Evolutionary conservation across 2,888 invertebrate genomes (phyloP).

Genomic region (Agrotis ipsilon): DNA sequence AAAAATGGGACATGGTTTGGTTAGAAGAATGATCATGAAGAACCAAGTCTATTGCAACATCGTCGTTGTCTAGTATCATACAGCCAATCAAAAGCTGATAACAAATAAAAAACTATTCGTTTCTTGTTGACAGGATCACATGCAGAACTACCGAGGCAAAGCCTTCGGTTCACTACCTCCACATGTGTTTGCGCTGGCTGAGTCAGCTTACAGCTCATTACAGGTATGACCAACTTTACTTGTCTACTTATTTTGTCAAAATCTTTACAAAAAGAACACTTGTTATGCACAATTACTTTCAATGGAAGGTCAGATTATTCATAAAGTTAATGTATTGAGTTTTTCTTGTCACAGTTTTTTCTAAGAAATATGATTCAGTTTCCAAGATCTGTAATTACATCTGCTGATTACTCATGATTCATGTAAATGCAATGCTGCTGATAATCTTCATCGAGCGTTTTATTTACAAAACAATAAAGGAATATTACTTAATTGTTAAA

Average conservation of each 20-base stretch:
- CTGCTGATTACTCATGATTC: slow-evolving; percentile 48
- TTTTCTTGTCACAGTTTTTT: slow-evolving; percentile 31
- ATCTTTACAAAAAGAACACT: neutral
- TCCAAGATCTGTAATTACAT: slow-evolving; percentile 23
- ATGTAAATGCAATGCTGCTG: slow-evolving; percentile 12
- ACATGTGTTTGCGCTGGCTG: slow-evolving; percentile 97
- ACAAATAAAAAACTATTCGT: neutral
- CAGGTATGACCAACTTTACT: slow-evolving; percentile 82
- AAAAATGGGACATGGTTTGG: too few relatives aligned
- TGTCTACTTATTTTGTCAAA: neutral
- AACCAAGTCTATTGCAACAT: too few relatives aligned
- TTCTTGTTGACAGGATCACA: slow-evolving; percentile 92
- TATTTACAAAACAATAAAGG: neutral
- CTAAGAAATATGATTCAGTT: slow-evolving; percentile 43
- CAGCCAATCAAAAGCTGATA: neutral
- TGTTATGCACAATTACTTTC: neutral
- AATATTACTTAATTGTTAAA: neutral
- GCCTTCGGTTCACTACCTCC: slow-evolving; percentile 96
- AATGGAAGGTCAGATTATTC: slow-evolving; percentile 16
- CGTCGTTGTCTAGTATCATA: too few relatives aligned
- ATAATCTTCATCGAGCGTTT: neutral
- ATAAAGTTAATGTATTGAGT: neutral
- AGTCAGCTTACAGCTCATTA: slow-evolving; percentile 96
- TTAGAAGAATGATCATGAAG: too few relatives aligned
- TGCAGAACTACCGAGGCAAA: slow-evolving; percentile 95